Base-by-base conservation (phyloP, 2,888 invertebrate species). In the Andrena haemorrhoa region DNA sequence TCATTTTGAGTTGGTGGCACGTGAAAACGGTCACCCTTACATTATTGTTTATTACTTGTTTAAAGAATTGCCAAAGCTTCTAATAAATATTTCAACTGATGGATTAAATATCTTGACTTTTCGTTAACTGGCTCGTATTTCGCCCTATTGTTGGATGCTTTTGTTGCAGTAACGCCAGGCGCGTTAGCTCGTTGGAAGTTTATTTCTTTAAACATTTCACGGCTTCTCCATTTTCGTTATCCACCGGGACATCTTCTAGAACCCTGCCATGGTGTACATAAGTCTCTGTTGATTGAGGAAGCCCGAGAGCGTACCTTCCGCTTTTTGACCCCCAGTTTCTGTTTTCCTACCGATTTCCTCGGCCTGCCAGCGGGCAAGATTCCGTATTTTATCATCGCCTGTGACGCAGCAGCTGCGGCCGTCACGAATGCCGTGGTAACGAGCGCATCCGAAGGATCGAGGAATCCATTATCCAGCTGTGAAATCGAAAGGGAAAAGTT, bases 401-500 rank as follows among this genome's bases (percentile, higher is more conserved):
- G 60, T 61, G 29, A 65, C 16, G 26, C 12, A 72, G 82, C 93
- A 92, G 93, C 92, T 93, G 93, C 92, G 90, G 90, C 90, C 91
- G 91, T 92, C 90, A 90, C 92, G 90, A 93, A 93, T 92, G 89
- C 90, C 90, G 86, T 92, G 90, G 92, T 93, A 93, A 93, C 93
- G 92, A 93, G 93, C 93, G 92, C 92, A 92, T 93, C 93, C 91
- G 92, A 92, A 92, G 92, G 92, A 92, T 92, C 93, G 91, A 88
- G 90, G 90, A 92, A 91, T 90, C 91, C 90, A 92, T 93, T 93
- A 93, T 93, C 86, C 90, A 89, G 85, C 89, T 89, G 89, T 92
- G 91, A 91, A 92, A 92, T 91, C 90, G 84, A 86, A 86, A 88
- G 88, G 87, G 90, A 91, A 90, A 89, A 87, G 89, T 84, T 87